These are phyloP conservation scores for Eurytoma californica DNA, from an alignment of 2,888 invertebrate species.

Conservation along the genomic window DNA sequence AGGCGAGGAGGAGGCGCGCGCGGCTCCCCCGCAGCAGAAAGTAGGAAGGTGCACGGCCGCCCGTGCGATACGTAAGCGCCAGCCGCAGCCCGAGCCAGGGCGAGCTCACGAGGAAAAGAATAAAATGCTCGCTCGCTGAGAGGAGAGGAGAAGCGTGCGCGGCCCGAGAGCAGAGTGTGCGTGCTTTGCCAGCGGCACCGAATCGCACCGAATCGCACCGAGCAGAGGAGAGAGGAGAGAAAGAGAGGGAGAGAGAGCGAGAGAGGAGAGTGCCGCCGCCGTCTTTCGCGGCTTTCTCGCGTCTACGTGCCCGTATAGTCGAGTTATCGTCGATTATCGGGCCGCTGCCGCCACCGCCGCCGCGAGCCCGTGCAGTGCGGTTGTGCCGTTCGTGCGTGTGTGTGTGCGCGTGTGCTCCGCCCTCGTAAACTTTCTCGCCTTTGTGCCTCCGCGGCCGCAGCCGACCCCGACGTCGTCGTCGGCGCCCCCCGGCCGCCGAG, in stretches of 20 bases:
- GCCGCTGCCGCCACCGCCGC: constrained; percentile 9
- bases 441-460: constrained; percentile 37
- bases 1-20: constrained; percentile 24
- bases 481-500: not conserved
- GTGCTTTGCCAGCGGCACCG: not conserved
- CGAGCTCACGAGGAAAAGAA: too few species aligned
- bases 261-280: not conserved
- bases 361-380: not conserved
- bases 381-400: not conserved
- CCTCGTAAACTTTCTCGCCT: constrained; percentile 34
- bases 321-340: constrained; percentile 47
- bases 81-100: not conserved
- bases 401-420: constrained; percentile 25
- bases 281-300: constrained; percentile 13
- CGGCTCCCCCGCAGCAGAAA: constrained; percentile 14
- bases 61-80: not conserved
- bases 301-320: constrained; percentile 26
- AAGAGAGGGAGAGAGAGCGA: not conserved
- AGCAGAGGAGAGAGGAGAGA: not conserved
- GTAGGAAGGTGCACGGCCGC: constrained; percentile 6
- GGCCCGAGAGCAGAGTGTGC: not conserved
- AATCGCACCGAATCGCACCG: not conserved
- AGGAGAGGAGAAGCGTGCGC: not conserved
- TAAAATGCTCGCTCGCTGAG: constrained; percentile 40
- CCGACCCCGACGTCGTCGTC: not conserved